phyloP scores from a whole-genome alignment of 2,888 invertebrate species.

The Stenchaetothrips biformis region DNA sequence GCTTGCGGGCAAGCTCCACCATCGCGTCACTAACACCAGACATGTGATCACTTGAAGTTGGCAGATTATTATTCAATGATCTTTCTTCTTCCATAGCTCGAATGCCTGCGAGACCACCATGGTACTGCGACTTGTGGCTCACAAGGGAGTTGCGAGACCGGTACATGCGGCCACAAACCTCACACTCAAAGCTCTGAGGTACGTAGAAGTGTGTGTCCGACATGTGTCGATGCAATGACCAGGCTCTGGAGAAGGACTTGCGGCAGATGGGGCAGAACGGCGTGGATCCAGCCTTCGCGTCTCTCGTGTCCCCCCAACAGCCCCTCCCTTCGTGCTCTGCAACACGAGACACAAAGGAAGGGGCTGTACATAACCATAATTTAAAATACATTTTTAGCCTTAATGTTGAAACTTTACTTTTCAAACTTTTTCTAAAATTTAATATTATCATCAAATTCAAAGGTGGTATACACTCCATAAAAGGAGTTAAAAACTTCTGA shows the following conservation, averaged over 20 bases:
- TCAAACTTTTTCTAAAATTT: neutral
- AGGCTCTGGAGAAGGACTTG: conserved; percentile 50
- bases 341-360: conserved; percentile 35
- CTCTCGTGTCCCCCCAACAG: conserved; percentile 32
- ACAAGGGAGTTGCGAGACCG: conserved; percentile 50
- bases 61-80: conserved; percentile 19
- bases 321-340: conserved; percentile 38
- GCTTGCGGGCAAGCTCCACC: neutral
- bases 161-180: conserved; percentile 49
- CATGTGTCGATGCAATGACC: conserved; percentile 51
- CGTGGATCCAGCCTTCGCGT: conserved; percentile 14
- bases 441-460: no score
- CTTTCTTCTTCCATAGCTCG: conserved; percentile 10
- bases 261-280: conserved; percentile 47
- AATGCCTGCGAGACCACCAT: conserved; percentile 39
- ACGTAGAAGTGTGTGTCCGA: conserved; percentile 50
- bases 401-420: neutral
- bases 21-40: neutral
- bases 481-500: no score
- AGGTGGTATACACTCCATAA: no score
- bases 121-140: conserved; percentile 51
- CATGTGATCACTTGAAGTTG: conserved; percentile 6
- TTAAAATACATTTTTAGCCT: neutral
- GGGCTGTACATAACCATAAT: conserved; percentile 32
- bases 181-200: conserved; percentile 48